Conservation (phyloP, 2,797 vertebrate genomes). For the Australoheros facetus region DNA sequence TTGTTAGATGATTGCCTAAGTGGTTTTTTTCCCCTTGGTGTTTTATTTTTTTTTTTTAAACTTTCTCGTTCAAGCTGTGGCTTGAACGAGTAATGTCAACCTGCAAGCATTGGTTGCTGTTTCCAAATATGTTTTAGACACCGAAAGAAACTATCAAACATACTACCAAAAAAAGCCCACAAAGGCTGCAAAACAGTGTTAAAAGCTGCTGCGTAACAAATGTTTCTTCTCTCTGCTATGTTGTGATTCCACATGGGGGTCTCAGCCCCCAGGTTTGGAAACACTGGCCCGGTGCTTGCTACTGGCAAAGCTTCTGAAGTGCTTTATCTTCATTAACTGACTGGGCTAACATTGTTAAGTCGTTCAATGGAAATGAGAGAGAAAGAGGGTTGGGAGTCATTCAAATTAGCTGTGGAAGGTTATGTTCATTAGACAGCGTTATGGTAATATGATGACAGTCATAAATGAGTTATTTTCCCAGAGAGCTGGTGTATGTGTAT, state of each 20-base stretch:
- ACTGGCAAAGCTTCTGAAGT: background rate
- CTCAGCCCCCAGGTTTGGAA: background rate
- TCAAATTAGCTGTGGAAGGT: slow-evolving; percentile 44
- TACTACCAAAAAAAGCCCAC: background rate
- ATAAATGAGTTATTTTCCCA: slow-evolving; percentile 24
- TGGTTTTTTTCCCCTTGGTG: background rate
- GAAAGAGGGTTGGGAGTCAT: slow-evolving; percentile 8
- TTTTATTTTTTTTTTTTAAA: background rate
- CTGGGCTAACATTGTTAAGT: slow-evolving; percentile 47
- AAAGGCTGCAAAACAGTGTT: background rate
- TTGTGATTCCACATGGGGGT: background rate
- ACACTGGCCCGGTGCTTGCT: background rate
- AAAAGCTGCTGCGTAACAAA: background rate
- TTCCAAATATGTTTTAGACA: background rate
- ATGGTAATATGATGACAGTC: slow-evolving; percentile 40
- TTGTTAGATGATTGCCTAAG: background rate
- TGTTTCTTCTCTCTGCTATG: background rate
- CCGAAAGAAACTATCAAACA: background rate
- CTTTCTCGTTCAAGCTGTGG: background rate
- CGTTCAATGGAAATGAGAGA: slow-evolving; percentile 35
- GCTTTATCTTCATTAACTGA: slow-evolving; percentile 38
- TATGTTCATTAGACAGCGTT: slow-evolving; percentile 48
- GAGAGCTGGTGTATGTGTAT: background rate
- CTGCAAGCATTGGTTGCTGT: background rate
- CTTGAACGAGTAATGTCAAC: background rate